Conservation (phyloP, 2,888 invertebrate genomes). For the Sminthurinus aureus region DNA sequence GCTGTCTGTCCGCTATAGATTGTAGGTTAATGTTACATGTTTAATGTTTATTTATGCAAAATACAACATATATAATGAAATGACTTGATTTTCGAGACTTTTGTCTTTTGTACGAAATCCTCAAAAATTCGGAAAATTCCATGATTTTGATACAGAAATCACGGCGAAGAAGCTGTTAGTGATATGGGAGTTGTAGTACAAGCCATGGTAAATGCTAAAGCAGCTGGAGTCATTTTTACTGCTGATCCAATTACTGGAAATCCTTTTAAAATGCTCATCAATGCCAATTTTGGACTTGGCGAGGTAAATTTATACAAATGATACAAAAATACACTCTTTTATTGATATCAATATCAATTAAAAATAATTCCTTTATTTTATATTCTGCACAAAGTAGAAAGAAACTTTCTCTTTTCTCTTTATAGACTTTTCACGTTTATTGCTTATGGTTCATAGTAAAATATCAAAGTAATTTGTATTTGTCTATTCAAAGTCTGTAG, state of each 20-base stretch:
- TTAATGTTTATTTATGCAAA: too few relatives aligned
- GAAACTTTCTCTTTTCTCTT: too few relatives aligned
- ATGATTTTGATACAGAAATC: constrained; percentile 68
- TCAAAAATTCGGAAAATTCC: too few relatives aligned
- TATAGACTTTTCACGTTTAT: too few relatives aligned
- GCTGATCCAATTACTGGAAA: constrained; percentile 77
- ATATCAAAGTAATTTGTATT: neutral
- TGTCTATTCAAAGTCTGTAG: constrained; percentile 71
- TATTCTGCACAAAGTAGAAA: neutral
- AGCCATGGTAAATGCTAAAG: constrained; percentile 72
- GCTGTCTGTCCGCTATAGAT: constrained; percentile 79
- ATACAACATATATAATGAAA: neutral
- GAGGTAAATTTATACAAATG: constrained; percentile 69
- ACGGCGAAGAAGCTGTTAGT: constrained; percentile 73
- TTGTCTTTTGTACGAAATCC: neutral
- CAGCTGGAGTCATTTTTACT: constrained; percentile 83
- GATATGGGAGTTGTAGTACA: constrained; percentile 84
- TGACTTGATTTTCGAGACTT: neutral
- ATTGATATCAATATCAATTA: neutral
- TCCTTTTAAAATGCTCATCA: constrained; percentile 73
- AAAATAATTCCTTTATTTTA: neutral
- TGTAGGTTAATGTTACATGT: constrained; percentile 69
- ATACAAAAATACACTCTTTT: neutral
- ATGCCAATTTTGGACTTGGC: constrained; percentile 83
- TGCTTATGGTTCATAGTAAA: too few relatives aligned